phyloP scores from a whole-genome alignment of 1,140 invertebrate genomes.

The Nebria ingens region DNA sequence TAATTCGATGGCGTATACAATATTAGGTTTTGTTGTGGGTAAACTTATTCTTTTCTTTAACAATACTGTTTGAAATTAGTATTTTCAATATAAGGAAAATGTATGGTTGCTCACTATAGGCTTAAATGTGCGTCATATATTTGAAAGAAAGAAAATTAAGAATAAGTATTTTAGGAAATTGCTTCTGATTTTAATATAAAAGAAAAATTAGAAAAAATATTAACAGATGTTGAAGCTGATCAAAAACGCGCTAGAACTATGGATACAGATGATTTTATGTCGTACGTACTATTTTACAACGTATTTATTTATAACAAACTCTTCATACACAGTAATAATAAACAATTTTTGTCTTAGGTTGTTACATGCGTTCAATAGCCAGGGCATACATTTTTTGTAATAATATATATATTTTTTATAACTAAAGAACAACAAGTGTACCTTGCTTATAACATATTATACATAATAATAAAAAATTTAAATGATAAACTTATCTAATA shows the following conservation, averaged over 20 bases:
- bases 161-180: constrained; percentile 60
- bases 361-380: constrained; percentile 76
- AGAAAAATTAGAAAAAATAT: constrained; percentile 64
- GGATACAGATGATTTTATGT: constrained; percentile 95
- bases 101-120: too few species aligned
- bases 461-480: neutral
- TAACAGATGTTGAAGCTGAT: constrained; percentile 53
- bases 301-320: constrained; percentile 15
- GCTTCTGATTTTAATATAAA: constrained; percentile 80
- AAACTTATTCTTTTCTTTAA: too few species aligned
- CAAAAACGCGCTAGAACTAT: constrained; percentile 82
- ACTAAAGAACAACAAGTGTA: neutral
- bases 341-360: constrained; percentile 46
- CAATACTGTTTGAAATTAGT: too few species aligned
- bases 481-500: neutral
- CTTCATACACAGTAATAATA: constrained; percentile 13
- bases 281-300: constrained; percentile 36
- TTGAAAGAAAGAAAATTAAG: constrained; percentile 15
- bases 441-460: neutral
- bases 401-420: neutral
- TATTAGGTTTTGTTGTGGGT: too few species aligned
- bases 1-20: neutral
- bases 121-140: too few species aligned
- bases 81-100: too few species aligned
- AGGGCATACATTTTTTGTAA: constrained; percentile 82